Conservation (phyloP, 2,797 vertebrate species). For the Sebastes cheni region DNA sequence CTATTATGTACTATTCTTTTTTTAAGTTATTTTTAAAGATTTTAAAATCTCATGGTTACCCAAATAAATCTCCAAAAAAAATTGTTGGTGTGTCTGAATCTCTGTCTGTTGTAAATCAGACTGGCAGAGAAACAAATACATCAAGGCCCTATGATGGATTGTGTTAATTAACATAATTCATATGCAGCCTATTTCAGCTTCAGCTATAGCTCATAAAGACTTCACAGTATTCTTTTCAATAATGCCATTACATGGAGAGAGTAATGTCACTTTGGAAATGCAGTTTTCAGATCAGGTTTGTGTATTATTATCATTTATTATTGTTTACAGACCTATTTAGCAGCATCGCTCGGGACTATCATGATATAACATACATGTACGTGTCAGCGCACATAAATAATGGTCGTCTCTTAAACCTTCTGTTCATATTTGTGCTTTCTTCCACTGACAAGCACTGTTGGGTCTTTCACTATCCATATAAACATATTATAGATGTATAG, state of each 20-base stretch:
- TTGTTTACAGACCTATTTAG: background rate
- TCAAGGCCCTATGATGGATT: constrained; percentile 32
- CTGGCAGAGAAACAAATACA: constrained; percentile 10
- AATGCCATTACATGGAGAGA: background rate
- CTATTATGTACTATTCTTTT: background rate
- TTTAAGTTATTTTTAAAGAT: background rate
- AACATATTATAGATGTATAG: background rate
- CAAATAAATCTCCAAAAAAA: background rate
- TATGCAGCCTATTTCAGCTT: constrained; percentile 31
- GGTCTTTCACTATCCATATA: background rate
- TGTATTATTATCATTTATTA: background rate
- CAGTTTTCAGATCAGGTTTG: background rate
- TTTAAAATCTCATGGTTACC: background rate
- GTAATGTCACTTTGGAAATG: background rate
- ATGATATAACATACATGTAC: background rate
- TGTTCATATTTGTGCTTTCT: background rate
- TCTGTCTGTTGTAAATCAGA: constrained; percentile 2
- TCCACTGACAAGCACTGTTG: background rate
- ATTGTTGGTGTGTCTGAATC: background rate
- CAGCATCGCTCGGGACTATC: background rate
- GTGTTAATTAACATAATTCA: constrained; percentile 46
- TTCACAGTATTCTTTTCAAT: constrained; percentile 4
- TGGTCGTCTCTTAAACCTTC: background rate
- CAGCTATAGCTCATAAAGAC: constrained; percentile 25
- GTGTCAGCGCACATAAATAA: background rate